These are phyloP conservation scores for Chouioia cunea DNA, from an alignment of 2,888 invertebrate species.

Conservation along the genomic window DNA sequence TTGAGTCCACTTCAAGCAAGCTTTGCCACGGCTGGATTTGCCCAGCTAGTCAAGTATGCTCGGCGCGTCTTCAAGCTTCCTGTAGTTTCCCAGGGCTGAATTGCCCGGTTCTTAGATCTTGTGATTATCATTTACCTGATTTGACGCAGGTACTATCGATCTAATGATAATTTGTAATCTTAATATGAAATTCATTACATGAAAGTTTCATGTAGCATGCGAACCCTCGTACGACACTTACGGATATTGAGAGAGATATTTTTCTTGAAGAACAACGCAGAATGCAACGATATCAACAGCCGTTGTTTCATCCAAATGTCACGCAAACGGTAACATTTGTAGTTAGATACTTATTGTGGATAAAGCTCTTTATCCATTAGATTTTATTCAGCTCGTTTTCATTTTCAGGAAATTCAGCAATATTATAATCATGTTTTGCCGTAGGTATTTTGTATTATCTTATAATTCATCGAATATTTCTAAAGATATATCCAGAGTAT, in stretches of 20 bases:
- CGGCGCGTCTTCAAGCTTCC: constrained; percentile 44
- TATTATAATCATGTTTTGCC: too few species aligned
- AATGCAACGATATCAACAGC: background rate
- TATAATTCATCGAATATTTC: too few species aligned
- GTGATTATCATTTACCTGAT: constrained; percentile 35
- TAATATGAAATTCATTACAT: background rate
- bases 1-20: constrained; percentile 39
- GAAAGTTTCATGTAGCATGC: constrained; percentile 11
- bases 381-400: too few species aligned
- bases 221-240: constrained; percentile 22
- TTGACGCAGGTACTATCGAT: background rate
- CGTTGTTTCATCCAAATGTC: background rate
- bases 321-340: constrained; percentile 26
- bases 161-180: background rate
- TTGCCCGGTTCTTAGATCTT: constrained; percentile 54
- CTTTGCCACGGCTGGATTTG: constrained; percentile 62
- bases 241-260: constrained; percentile 40
- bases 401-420: too few species aligned
- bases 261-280: constrained; percentile 25
- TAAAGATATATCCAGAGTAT: too few species aligned
- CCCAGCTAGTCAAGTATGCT: constrained; percentile 54
- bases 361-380: too few species aligned
- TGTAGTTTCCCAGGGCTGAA: constrained; percentile 43
- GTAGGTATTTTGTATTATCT: too few species aligned
- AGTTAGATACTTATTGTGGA: too few species aligned